Conservation (phyloP, 2,113 vertebrate species). For the Onychorhynchus coronatus region DNA sequence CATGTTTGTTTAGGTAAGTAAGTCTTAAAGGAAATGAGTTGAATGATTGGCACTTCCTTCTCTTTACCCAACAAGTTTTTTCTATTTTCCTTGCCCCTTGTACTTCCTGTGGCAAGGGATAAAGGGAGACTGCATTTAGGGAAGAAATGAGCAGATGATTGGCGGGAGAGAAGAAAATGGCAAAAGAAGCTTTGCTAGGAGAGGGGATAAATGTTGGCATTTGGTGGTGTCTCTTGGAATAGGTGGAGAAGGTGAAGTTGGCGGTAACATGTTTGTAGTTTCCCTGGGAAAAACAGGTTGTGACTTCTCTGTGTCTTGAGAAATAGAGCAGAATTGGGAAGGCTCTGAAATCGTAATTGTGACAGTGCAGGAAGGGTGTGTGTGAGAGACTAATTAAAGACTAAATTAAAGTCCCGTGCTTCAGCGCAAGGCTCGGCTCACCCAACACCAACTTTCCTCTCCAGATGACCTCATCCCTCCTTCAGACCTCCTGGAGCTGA, state of each 20-base stretch:
- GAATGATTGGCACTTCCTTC: neutral
- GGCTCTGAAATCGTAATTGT: neutral
- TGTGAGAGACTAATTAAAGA: neutral
- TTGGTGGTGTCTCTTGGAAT: neutral
- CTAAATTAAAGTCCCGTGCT: neutral
- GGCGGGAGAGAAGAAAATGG: neutral
- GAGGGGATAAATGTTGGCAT: neutral
- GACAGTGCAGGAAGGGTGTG: neutral
- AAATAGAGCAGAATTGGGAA: neutral
- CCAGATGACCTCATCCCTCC: slow-evolving; percentile 93
- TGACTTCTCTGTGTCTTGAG: neutral
- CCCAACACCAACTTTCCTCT: neutral
- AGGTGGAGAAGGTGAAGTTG: neutral
- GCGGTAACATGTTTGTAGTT: neutral
- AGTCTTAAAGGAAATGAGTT: neutral
- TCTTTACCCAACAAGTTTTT: neutral
- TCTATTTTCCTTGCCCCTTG: neutral
- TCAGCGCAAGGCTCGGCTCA: neutral
- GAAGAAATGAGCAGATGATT: neutral
- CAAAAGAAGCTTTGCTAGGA: neutral
- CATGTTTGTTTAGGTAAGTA: neutral
- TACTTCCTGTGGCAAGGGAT: neutral
- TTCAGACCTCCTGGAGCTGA: slow-evolving; percentile 88
- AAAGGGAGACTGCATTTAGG: neutral
- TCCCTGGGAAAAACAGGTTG: neutral